Evolutionary conservation across 2,113 vertebrate species (phyloP).

Genomic region (Centropus bengalensis): DNA sequence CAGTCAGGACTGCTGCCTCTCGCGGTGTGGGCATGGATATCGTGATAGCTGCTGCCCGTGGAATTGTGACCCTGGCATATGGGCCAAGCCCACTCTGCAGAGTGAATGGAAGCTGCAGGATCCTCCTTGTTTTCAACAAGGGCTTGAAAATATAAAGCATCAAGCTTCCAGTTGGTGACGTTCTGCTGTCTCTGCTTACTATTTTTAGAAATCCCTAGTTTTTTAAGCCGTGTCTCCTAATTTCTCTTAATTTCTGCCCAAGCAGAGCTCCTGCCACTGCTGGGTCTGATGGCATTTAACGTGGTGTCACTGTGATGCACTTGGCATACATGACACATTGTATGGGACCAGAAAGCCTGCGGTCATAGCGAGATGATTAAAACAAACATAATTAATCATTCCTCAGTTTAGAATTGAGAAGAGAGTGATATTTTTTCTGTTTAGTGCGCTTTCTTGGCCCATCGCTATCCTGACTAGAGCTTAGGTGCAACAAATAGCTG

Average conservation of each 20-base stretch:
- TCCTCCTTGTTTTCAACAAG: not conserved
- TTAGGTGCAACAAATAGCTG: not conserved
- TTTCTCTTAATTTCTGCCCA: not conserved
- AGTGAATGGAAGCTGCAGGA: not conserved
- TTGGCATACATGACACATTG: accelerated
- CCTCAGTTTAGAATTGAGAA: not conserved
- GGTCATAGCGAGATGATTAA: not conserved
- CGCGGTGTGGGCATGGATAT: not conserved
- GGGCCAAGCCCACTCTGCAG: not conserved
- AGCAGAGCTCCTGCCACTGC: not conserved
- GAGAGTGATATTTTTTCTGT: not conserved
- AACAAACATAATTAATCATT: not conserved
- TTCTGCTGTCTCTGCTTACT: not conserved
- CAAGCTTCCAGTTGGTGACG: not conserved
- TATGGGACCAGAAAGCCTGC: not conserved
- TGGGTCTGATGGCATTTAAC: not conserved
- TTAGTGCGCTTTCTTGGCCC: not conserved
- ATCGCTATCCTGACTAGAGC: not conserved
- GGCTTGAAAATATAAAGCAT: not conserved
- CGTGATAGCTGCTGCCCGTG: accelerated
- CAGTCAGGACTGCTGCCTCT: not conserved
- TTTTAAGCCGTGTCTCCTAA: not conserved
- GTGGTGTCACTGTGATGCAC: accelerated
- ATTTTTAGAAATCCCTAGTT: not conserved
- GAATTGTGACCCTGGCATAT: not conserved